Evolutionary conservation across 2,797 vertebrate species (phyloP).

Genomic region (Naso thynnoides): DNA sequence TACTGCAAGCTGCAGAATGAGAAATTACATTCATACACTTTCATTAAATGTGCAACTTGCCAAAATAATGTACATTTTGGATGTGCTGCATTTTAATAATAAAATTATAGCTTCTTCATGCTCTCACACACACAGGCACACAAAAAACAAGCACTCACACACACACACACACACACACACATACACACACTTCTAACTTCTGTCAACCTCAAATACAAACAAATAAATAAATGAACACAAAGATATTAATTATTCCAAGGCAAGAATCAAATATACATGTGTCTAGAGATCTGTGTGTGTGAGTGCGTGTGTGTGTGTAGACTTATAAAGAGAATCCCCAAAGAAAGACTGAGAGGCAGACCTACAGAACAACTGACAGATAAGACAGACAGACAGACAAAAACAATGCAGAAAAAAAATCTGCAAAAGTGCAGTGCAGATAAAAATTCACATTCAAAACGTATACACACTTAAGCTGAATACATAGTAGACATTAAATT

Average conservation of each 20-base stretch:
- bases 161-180: constrained; percentile 29
- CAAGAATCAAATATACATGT: constrained; percentile 81
- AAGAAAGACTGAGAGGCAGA: constrained; percentile 52
- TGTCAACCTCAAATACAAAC: constrained; percentile 81
- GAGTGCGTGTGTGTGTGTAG: constrained; percentile 34
- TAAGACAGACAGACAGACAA: constrained; percentile 31
- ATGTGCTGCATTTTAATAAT: constrained; percentile 46
- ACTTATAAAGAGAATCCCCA: constrained; percentile 67
- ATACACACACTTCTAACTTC: constrained; percentile 56
- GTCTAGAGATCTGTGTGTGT: constrained; percentile 61
- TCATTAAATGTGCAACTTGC: neutral
- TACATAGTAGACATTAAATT: too few species aligned
- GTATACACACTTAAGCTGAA: too few species aligned
- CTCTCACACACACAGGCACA: constrained; percentile 6
- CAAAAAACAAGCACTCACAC: too few species aligned
- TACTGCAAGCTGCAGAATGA: neutral
- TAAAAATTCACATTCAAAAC: too few species aligned
- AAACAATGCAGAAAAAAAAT: constrained; percentile 32
- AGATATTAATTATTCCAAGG: constrained; percentile 83
- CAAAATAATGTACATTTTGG: constrained; percentile 27
- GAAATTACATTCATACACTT: neutral
- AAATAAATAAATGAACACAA: constrained; percentile 85
- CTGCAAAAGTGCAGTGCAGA: too few species aligned
- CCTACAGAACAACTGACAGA: constrained; percentile 43
- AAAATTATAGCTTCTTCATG: constrained; percentile 39